Conservation (phyloP, 2,797 vertebrate species). For the Megaceryle alcyon region DNA sequence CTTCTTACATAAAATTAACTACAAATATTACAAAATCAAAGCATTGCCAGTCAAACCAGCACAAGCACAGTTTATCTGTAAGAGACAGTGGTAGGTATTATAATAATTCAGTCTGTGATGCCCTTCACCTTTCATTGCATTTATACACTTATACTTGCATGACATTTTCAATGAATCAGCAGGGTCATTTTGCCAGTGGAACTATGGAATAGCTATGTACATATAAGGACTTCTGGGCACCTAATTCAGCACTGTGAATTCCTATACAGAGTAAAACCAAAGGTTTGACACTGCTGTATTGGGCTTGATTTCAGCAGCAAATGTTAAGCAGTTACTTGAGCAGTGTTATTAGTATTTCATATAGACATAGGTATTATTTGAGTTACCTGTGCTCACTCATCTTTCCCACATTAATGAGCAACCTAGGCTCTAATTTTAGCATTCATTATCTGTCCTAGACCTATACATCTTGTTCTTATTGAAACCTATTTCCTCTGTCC, state of each 20-base stretch:
- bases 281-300: not conserved
- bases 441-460: not conserved
- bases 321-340: not conserved
- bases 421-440: not conserved
- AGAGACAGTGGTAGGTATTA: not conserved
- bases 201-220: not conserved
- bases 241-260: not conserved
- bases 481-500: not conserved
- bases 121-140: not conserved
- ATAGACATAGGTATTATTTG: not conserved
- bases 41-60: not conserved
- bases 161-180: not conserved
- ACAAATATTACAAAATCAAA: not conserved
- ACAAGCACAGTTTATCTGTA: not conserved
- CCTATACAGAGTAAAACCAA: not conserved
- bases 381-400: not conserved
- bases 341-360: not conserved
- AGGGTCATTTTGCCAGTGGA: not conserved
- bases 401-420: not conserved
- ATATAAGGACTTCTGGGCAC: not conserved
- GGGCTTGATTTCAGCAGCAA: not conserved
- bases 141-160: not conserved
- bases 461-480: not conserved
- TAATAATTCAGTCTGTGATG: not conserved
- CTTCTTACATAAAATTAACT: conserved; percentile 5